Evolutionary conservation across 1,140 invertebrate genomes (phyloP).

Genomic region (Scylla paramamosain): DNA sequence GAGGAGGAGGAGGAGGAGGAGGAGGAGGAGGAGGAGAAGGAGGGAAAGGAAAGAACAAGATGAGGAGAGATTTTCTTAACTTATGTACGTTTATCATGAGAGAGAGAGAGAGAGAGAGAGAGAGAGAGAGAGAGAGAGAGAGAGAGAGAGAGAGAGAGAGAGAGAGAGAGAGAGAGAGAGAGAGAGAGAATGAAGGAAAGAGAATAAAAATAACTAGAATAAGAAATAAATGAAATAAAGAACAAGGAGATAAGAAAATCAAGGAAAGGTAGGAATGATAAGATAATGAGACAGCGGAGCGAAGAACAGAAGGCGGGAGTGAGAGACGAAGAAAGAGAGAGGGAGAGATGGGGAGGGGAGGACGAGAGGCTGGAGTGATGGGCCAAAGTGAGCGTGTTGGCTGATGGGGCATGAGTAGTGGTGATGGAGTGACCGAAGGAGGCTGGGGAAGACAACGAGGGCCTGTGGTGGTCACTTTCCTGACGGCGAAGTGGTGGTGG

Average conservation of each 20-base stretch:
- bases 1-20: not conserved
- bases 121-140: not conserved
- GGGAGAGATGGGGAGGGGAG: not conserved
- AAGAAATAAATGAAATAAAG: not conserved
- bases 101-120: no score
- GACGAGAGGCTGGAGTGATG: not conserved
- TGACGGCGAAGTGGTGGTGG: not conserved
- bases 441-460: not conserved
- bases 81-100: no score
- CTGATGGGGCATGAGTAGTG: no score
- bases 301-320: not conserved
- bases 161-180: not conserved
- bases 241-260: not conserved
- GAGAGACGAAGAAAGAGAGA: slow-evolving; percentile 16
- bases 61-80: no score
- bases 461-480: no score
- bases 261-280: not conserved
- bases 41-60: not conserved
- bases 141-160: not conserved
- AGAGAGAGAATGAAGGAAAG: not conserved
- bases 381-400: not conserved
- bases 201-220: not conserved
- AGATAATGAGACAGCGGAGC: not conserved
- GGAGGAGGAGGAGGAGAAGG: not conserved
- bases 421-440: not conserved